phyloP scores from a whole-genome alignment of 2,113 vertebrate genomes.

The Phyllopteryx taeniolatus region DNA sequence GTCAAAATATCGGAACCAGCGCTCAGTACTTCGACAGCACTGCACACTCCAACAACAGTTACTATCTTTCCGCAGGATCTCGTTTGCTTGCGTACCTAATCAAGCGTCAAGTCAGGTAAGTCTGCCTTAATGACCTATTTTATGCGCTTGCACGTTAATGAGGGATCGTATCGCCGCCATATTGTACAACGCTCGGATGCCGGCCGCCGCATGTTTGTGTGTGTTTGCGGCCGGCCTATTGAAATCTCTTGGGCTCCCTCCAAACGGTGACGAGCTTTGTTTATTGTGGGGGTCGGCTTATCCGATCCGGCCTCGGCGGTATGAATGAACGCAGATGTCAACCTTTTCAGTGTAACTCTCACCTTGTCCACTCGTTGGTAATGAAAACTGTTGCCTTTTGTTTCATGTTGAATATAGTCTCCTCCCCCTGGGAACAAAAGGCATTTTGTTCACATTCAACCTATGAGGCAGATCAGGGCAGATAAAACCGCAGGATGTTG shows the following conservation, averaged over 20 bases:
- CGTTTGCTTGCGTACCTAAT: background rate
- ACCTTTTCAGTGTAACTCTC: slow-evolving; percentile 90
- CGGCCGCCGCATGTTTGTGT: slow-evolving; percentile 2
- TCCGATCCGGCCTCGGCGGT: slow-evolving; percentile 90
- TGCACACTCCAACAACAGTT: background rate
- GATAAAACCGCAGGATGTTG: slow-evolving; percentile 80
- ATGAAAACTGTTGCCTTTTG: slow-evolving; percentile 93
- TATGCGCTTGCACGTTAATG: background rate
- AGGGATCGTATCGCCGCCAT: background rate
- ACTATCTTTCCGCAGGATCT: background rate
- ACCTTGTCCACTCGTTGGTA: slow-evolving; percentile 90
- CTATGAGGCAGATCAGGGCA: slow-evolving; percentile 74
- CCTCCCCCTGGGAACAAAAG: slow-evolving; percentile 82
- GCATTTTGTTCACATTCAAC: slow-evolving; percentile 72
- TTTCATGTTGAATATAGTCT: slow-evolving; percentile 89
- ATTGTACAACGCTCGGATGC: background rate
- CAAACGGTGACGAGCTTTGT: slow-evolving; percentile 93
- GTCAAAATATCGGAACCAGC: background rate
- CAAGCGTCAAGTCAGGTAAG: background rate
- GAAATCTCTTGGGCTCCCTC: slow-evolving; percentile 86
- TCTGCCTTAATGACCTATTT: background rate
- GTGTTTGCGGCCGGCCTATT: slow-evolving; percentile 79
- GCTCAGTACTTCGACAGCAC: background rate
- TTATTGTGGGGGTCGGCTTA: slow-evolving; percentile 78
- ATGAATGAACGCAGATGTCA: slow-evolving; percentile 95